phyloP scores from a whole-genome alignment of 2,113 vertebrate species.

The Lepus europaeus region DNA sequence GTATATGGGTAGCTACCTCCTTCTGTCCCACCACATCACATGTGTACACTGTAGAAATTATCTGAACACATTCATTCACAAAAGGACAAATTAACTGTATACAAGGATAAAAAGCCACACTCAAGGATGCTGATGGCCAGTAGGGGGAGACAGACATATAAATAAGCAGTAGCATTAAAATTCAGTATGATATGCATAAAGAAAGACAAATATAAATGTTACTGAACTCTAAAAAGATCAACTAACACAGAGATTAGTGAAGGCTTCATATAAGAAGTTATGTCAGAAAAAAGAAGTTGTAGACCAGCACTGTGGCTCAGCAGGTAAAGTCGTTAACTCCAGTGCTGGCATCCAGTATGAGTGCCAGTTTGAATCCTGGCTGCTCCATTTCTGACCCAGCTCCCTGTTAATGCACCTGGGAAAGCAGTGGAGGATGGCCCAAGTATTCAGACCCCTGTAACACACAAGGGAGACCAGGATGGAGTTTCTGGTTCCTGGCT shows the following conservation, averaged over 20 bases:
- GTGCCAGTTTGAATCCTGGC: no score
- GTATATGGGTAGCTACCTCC: not conserved
- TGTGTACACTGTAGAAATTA: not conserved
- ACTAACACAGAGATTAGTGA: not conserved
- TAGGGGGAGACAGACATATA: conserved; percentile 46
- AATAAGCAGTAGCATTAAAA: not conserved
- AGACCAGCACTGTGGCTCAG: no score
- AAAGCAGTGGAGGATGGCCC: no score
- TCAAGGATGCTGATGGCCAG: not conserved
- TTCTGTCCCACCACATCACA: not conserved
- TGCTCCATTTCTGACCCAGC: no score
- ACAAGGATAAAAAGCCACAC: not conserved
- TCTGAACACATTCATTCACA: conserved; percentile 14
- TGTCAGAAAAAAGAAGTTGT: no score
- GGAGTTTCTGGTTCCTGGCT: no score
- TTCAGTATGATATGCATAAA: not conserved
- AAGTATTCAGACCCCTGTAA: no score
- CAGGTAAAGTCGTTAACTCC: no score
- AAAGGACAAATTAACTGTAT: not conserved
- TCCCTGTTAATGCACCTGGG: no score
- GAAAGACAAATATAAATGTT: not conserved
- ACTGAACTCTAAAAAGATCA: not conserved
- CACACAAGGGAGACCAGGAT: no score
- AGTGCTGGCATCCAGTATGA: no score
- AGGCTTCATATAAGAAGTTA: not conserved